phyloP scores from a whole-genome alignment of 2,113 vertebrate species.

The Microcebus ravelobensis region DNA sequence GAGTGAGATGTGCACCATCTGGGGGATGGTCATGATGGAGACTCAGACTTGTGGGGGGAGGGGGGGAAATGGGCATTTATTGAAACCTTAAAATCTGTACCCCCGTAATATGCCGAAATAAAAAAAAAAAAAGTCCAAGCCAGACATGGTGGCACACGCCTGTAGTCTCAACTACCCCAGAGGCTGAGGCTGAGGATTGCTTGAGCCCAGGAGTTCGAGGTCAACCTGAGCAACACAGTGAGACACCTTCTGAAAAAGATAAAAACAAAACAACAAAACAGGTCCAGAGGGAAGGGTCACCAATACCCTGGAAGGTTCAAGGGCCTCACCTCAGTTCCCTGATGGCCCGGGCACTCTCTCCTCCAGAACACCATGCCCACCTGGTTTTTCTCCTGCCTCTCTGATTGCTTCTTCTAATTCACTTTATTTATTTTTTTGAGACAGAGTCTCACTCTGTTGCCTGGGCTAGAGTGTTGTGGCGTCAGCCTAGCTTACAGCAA shows the following conservation, averaged over 20 bases:
- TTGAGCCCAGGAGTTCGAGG: neutral
- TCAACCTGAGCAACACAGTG: neutral
- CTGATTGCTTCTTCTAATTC: neutral
- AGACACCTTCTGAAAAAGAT: neutral
- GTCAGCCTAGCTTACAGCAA: too few species aligned
- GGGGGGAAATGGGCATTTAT: too few species aligned
- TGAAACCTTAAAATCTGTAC: too few species aligned
- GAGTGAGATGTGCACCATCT: too few species aligned
- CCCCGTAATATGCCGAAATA: too few species aligned
- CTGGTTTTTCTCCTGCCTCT: neutral
- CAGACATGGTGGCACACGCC: neutral
- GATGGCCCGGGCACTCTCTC: neutral
- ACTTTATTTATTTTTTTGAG: neutral
- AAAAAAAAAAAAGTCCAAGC: neutral
- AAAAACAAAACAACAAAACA: neutral
- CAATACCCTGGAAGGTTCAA: neutral
- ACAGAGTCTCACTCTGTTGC: too few species aligned
- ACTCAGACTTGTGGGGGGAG: too few species aligned
- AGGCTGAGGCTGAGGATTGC: neutral
- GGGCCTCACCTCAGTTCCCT: neutral
- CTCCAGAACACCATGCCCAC: neutral
- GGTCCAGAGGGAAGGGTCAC: neutral
- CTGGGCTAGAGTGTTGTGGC: too few species aligned
- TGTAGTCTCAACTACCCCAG: neutral
- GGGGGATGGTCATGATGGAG: too few species aligned